These are phyloP conservation scores for Monoplex corrugatus DNA, from an alignment of 2,888 invertebrate species.

Conservation along the genomic window DNA sequence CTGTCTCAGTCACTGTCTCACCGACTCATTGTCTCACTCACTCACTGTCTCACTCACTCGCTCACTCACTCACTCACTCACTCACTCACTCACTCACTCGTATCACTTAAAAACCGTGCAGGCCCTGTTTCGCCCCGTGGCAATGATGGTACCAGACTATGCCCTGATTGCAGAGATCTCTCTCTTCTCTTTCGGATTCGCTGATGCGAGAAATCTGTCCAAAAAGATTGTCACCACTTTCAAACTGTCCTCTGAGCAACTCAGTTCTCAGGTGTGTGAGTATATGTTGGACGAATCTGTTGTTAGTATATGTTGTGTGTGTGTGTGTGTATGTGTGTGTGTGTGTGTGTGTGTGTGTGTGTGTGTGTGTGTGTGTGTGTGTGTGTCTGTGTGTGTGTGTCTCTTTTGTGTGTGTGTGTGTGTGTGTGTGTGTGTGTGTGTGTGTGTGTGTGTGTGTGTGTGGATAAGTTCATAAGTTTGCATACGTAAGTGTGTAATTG, in stretches of 20 bases:
- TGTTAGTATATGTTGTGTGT: not conserved
- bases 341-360: not conserved
- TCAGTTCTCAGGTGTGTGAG: conserved; percentile 85
- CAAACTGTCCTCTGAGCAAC: conserved; percentile 89
- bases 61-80: not conserved
- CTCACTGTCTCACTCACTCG: not conserved
- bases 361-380: not conserved
- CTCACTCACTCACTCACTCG: not conserved
- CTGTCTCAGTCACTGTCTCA: not conserved
- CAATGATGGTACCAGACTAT: conserved; percentile 94
- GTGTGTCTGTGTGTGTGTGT: not conserved
- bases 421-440: too few relatives aligned
- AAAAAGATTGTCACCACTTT: conserved; percentile 91
- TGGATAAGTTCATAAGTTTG: too few relatives aligned
- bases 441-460: too few relatives aligned
- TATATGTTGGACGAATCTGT: too few relatives aligned
- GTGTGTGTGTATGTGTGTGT: not conserved
- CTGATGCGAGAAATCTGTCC: conserved; percentile 87
- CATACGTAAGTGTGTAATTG: not conserved
- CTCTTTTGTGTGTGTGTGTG: not conserved
- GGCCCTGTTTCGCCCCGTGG: conserved; percentile 89
- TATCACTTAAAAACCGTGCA: conserved; percentile 57
- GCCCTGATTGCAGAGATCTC: conserved; percentile 91
- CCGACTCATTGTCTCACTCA: not conserved
- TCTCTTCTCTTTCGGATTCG: conserved; percentile 90